Percentiles rank a stretch among this genome's conserved stretches.
These are phyloP conservation scores for Trichopria drosophilae DNA, from an alignment of 2,888 invertebrate species.

Conservation along the genomic window DNA sequence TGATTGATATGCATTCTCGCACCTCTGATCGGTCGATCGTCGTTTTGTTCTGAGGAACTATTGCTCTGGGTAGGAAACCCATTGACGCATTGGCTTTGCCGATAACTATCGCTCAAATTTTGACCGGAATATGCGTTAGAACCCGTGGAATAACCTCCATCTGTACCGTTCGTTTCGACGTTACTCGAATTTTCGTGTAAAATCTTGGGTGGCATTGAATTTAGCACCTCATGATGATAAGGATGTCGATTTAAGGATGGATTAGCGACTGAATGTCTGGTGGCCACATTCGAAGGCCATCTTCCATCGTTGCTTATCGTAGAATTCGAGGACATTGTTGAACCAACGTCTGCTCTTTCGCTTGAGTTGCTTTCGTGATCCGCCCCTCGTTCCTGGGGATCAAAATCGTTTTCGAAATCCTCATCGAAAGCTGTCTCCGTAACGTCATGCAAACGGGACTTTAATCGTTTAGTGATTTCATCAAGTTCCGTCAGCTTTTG, in stretches of 20 bases:
- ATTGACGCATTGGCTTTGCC: background rate
- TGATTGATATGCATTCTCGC: conserved; percentile 51
- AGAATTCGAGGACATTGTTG: conserved; percentile 13
- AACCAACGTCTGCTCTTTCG: conserved; percentile 29
- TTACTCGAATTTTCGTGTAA: too few species aligned
- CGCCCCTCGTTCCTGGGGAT: conserved; percentile 40
- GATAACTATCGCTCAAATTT: background rate
- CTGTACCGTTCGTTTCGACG: conserved; percentile 24
- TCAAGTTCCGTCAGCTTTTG: conserved; percentile 67
- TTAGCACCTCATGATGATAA: too few species aligned
- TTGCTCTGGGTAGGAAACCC: background rate
- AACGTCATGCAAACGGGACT: conserved; percentile 63
- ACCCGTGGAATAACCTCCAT: conserved; percentile 1
- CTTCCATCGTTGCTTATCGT: conserved; percentile 23
- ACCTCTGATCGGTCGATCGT: conserved; percentile 43
- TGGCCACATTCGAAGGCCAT: conserved; percentile 32
- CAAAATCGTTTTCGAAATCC: conserved; percentile 65
- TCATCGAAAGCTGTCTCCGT: conserved; percentile 62
- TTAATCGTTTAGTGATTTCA: conserved; percentile 66
- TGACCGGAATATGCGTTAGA: conserved; percentile 3
- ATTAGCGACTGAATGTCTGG: conserved; percentile 16
- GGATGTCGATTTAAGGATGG: conserved; percentile 7
- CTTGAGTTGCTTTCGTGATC: conserved; percentile 42
- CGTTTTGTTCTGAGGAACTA: conserved; percentile 6
- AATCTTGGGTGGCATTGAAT: too few species aligned